Percentiles rank a stretch among this genome's conserved stretches.
These are phyloP conservation scores for Mercenaria mercenaria DNA, from an alignment of 1,140 invertebrate genomes.

Conservation along the genomic window DNA sequence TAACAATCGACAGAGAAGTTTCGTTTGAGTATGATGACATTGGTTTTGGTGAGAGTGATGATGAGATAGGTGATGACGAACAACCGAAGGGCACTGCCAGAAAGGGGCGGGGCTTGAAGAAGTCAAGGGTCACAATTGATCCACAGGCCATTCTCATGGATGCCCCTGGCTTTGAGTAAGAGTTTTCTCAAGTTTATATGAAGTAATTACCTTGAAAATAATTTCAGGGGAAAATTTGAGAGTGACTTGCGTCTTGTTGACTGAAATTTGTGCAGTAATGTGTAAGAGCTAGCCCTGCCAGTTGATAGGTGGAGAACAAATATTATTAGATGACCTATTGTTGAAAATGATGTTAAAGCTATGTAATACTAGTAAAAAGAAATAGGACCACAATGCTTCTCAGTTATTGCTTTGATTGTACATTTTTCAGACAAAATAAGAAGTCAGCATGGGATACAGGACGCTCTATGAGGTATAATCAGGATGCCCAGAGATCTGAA, in stretches of 20 bases:
- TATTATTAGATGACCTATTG: too few species aligned
- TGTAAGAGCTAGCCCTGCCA: too few species aligned
- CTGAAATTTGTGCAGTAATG: too few species aligned
- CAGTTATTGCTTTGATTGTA: too few species aligned
- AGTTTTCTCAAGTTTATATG: neutral
- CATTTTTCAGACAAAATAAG: slow-evolving; percentile 80
- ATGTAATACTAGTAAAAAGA: too few species aligned
- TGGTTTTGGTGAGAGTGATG: slow-evolving; percentile 81
- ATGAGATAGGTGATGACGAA: slow-evolving; percentile 84
- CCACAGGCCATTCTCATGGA: slow-evolving; percentile 84
- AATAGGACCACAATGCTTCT: too few species aligned
- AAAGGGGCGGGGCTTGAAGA: slow-evolving; percentile 72
- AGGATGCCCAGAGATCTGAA: slow-evolving; percentile 86
- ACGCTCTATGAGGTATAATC: slow-evolving; percentile 85
- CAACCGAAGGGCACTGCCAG: slow-evolving; percentile 72
- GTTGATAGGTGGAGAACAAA: too few species aligned
- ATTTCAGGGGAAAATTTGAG: too few species aligned
- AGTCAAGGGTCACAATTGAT: slow-evolving; percentile 82
- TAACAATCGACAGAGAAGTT: slow-evolving; percentile 81
- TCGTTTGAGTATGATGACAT: slow-evolving; percentile 80
- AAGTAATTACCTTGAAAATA: too few species aligned
- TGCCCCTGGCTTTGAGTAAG: slow-evolving; percentile 84
- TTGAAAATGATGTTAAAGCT: too few species aligned
- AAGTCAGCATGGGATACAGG: slow-evolving; percentile 84
- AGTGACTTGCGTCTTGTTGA: too few species aligned